phyloP scores from a whole-genome alignment of 1,140 invertebrate genomes.

The Telenomus remus region DNA sequence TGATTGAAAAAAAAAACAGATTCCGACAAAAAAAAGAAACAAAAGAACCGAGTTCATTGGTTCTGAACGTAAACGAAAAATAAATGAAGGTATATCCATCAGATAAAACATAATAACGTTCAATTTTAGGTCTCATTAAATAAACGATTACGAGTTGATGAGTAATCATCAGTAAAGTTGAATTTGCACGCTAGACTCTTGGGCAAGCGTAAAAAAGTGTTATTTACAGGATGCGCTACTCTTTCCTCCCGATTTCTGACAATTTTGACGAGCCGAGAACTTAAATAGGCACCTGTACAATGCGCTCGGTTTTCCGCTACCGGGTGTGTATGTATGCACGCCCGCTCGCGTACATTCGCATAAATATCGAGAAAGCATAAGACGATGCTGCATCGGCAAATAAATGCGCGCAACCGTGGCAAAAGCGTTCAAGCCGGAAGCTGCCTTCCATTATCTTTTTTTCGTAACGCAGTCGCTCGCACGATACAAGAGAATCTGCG shows the following conservation, averaged over 20 bases:
- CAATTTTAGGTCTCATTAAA: conserved; percentile 9
- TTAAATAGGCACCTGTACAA: conserved; percentile 58
- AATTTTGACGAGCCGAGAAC: conserved; percentile 48
- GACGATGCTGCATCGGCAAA: conserved; percentile 53
- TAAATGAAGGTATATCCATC: no score
- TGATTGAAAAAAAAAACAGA: no score
- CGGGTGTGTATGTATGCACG: conserved; percentile 26
- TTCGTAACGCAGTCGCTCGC: conserved; percentile 53
- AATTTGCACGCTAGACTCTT: conserved; percentile 13
- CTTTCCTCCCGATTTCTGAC: conserved; percentile 34
- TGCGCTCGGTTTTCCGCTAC: conserved; percentile 48
- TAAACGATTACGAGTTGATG: conserved; percentile 38
- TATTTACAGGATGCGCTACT: conserved; percentile 42
- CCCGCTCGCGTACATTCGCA: conserved; percentile 10
- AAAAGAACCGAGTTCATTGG: no score
- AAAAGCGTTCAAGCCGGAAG: conserved; percentile 53
- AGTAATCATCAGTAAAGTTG: conserved; percentile 33
- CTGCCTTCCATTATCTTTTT: conserved; percentile 58
- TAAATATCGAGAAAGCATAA: conserved; percentile 52
- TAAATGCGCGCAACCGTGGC: conserved; percentile 60
- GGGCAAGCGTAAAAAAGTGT: conserved; percentile 50
- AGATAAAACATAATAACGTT: conserved; percentile 2
- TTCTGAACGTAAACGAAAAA: no score
- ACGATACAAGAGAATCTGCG: conserved; percentile 36
- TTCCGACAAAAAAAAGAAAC: no score